Conservation (phyloP, 2,888 invertebrate species). For the Macaria liturata region DNA sequence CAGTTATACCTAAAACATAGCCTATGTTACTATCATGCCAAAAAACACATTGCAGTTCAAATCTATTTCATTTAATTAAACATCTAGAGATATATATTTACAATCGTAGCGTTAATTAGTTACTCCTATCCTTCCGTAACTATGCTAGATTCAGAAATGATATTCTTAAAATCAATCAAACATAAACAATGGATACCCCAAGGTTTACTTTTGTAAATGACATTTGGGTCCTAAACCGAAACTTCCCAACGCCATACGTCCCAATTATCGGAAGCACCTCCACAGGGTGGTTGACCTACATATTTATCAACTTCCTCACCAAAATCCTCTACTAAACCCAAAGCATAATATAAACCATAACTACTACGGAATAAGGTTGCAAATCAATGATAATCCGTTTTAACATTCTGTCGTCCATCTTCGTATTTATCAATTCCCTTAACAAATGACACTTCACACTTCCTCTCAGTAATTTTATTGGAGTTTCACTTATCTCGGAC, state of each 20-base stretch:
- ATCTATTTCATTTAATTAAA: too few species aligned
- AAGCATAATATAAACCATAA: conserved; percentile 37
- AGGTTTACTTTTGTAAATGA: too few species aligned
- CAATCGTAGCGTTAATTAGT: too few species aligned
- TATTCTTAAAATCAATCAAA: too few species aligned
- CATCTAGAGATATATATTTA: too few species aligned
- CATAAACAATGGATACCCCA: too few species aligned
- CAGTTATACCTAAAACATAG: too few species aligned
- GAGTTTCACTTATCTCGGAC: conserved; percentile 13
- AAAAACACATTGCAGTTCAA: too few species aligned
- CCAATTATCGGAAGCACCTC: conserved; percentile 52
- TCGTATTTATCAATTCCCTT: conserved; percentile 52
- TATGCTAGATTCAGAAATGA: too few species aligned
- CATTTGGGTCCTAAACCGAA: conserved; percentile 16
- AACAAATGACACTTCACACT: conserved; percentile 43
- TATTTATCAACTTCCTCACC: conserved; percentile 39
- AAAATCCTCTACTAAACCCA: conserved; percentile 37
- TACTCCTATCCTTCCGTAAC: too few species aligned
- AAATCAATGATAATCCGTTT: conserved; percentile 41
- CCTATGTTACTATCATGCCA: too few species aligned
- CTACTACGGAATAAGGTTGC: conserved; percentile 39
- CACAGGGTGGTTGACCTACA: conserved; percentile 57
- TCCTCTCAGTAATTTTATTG: conserved; percentile 23
- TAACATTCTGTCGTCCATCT: conserved; percentile 43
- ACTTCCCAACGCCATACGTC: conserved; percentile 36